phyloP scores from a whole-genome alignment of 2,888 invertebrate genomes.

The Tetramorium bicarinatum region DNA sequence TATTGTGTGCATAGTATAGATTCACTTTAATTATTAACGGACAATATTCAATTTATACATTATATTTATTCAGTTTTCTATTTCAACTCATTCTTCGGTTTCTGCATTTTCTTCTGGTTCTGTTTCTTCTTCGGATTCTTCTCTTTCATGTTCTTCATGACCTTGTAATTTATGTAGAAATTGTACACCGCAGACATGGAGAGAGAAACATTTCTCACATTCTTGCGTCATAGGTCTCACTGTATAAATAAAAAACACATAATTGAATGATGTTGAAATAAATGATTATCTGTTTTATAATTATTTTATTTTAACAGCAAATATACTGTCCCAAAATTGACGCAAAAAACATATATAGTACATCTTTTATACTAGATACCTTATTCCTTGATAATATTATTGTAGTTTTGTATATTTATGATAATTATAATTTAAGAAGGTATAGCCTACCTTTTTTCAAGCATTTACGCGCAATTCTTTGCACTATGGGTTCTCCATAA shows the following conservation, averaged over 20 bases:
- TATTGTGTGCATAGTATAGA: not conserved
- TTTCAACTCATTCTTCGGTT: not conserved
- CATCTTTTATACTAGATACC: not conserved
- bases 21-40: not conserved
- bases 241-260: constrained; percentile 8
- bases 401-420: not conserved
- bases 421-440: not conserved
- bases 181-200: not conserved
- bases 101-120: not conserved
- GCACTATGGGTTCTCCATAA: rapidly evolving
- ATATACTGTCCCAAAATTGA: not conserved
- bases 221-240: not conserved
- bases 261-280: not conserved
- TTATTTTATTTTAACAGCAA: not conserved
- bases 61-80: not conserved
- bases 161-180: not conserved
- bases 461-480: not conserved
- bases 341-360: too few relatives aligned
- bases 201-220: constrained; percentile 9
- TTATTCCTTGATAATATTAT: not conserved
- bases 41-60: not conserved
- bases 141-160: not conserved
- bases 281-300: not conserved
- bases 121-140: not conserved
- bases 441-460: not conserved